Base-by-base conservation (phyloP, 2,888 invertebrate species). In the Hirtodrosophila trivittata region DNA sequence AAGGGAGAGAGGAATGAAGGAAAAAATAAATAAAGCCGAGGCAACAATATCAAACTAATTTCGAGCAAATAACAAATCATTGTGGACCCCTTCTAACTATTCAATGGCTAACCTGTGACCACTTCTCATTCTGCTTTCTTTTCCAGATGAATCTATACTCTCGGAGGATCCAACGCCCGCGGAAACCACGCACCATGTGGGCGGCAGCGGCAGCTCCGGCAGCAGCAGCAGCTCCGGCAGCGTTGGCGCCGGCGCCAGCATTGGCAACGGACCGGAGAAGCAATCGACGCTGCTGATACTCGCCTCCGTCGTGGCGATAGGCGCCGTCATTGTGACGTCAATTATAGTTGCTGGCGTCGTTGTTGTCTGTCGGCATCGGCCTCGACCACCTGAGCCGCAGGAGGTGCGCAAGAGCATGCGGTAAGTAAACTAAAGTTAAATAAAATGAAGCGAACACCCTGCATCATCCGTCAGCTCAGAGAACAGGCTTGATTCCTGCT, bases 121-220 rank as follows among this genome's bases (percentile, higher is more conserved):
- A 33, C 46, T 32, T 47, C 18, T 26, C 25, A 38, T 21, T 39
- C 10, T 58, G 51, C 54, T 47, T 43, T 33, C 10, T 26, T 13
- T 58, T 45, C 13, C 75, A 91, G 91, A 91, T 82, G 91, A 91
- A 86, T 89, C 91, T 57, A 91, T 91, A 74, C 86, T 90, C 77
- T 90, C 91, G 39, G 91, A 91, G 86, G 91, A 91, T 87, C 91
- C 91, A 43, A 91, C 91, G 72, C 91, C 91, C 66, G 91, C 91
- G 72, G 91, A 91, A 87, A 91, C 91, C 54, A 91, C 91, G 60
- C 91, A 91, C 80, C 91, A 91, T 75, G 88, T 74, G 38, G 83
- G 87, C 39, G 80, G 87, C 47, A 70, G 74, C 49, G 69, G 71
- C 52, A 68, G 55, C 52, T 54, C 49, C 28, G 64, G 50, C 32